Conservation (phyloP, 2,113 vertebrate species). For the Bothrops jararaca region DNA sequence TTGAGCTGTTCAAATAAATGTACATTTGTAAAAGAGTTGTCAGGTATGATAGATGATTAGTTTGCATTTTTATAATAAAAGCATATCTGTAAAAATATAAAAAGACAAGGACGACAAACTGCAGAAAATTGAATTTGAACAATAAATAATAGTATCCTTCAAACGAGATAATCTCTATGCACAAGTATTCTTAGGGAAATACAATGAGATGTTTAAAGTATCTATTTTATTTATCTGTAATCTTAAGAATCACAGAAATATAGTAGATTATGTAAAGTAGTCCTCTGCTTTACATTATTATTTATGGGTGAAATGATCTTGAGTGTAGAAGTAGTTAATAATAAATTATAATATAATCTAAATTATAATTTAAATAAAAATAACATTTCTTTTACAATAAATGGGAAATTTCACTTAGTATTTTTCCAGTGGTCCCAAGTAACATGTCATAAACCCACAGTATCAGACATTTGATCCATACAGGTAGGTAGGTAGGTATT, state of each 20-base stretch:
- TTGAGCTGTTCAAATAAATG: conserved; percentile 32
- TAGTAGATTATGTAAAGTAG: not conserved
- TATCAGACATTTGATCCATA: not conserved
- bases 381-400: conserved; percentile 47
- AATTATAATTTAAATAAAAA: conserved; percentile 33
- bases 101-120: conserved; percentile 33
- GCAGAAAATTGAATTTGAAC: conserved; percentile 21
- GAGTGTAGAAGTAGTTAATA: conserved; percentile 23
- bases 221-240: not conserved
- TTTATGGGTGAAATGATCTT: conserved; percentile 44
- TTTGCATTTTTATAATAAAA: conserved; percentile 54
- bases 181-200: not conserved
- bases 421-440: conserved; percentile 34
- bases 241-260: conserved; percentile 1
- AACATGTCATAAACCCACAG: not conserved
- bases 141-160: not conserved
- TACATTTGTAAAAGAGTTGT: conserved; percentile 41
- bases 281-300: conserved; percentile 16
- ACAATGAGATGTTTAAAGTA: conserved; percentile 14
- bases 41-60: conserved; percentile 46
- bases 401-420: conserved; percentile 44
- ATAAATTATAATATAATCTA: not conserved
- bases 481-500: no score
- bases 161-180: not conserved
- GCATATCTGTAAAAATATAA: conserved; percentile 54